phyloP scores from a whole-genome alignment of 2,113 vertebrate genomes.

The Crotalus tigris region DNA sequence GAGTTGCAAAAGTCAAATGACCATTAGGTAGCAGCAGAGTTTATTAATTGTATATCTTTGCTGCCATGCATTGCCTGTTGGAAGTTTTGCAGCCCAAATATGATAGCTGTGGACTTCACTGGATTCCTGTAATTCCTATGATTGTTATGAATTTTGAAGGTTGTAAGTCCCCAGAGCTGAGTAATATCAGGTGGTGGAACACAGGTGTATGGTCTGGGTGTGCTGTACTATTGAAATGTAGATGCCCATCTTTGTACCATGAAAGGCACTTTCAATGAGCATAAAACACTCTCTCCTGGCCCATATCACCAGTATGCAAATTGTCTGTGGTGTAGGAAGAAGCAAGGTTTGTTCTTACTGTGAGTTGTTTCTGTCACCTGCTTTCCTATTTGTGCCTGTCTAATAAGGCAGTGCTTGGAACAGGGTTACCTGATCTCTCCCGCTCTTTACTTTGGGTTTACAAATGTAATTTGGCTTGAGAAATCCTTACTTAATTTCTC shows the following conservation, averaged over 20 bases:
- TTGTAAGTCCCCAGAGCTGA: background rate
- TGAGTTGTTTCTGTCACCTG: constrained; percentile 37
- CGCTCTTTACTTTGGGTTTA: constrained; percentile 55
- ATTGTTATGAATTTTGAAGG: background rate
- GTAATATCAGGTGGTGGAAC: background rate
- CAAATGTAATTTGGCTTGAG: constrained; percentile 52
- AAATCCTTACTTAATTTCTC: constrained; percentile 64
- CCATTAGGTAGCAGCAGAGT: background rate
- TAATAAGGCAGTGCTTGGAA: constrained; percentile 57
- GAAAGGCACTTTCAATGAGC: background rate
- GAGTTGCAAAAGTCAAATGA: background rate
- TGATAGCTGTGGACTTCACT: background rate
- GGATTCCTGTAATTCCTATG: background rate
- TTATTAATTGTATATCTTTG: background rate
- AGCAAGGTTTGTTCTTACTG: constrained; percentile 13
- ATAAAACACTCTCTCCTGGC: background rate
- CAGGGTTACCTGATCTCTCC: constrained; percentile 64
- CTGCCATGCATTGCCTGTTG: background rate
- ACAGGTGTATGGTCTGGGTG: background rate
- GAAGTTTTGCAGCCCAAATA: background rate
- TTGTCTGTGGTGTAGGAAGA: background rate
- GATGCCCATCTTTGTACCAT: background rate
- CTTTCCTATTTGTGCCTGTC: constrained; percentile 50
- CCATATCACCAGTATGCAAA: background rate
- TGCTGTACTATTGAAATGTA: background rate